Evolutionary conservation across 2,797 vertebrate species (phyloP).

Genomic region (Parotocinclus haroldoi): DNA sequence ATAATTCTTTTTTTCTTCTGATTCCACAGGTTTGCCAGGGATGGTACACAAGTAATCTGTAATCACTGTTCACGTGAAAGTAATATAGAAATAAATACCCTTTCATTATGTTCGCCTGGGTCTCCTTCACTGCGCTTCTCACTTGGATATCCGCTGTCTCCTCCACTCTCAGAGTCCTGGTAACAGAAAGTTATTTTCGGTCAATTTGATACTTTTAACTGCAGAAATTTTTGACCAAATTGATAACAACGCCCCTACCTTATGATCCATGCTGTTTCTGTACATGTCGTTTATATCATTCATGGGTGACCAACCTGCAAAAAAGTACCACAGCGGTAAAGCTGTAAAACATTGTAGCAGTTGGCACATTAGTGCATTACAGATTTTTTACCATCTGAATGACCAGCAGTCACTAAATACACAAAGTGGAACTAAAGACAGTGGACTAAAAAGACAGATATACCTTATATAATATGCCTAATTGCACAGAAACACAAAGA

Average conservation of each 20-base stretch:
- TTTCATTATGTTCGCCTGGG: conserved; percentile 77
- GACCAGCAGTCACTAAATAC: background rate
- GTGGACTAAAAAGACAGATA: background rate
- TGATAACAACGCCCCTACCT: conserved; percentile 65
- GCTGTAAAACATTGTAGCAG: no score
- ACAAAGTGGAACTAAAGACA: background rate
- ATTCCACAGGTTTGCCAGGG: no score
- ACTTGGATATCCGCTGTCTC: conserved; percentile 94
- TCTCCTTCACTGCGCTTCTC: conserved; percentile 90
- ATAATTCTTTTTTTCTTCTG: no score
- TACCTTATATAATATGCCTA: background rate
- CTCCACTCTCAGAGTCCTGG: conserved; percentile 86
- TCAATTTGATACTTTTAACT: no score
- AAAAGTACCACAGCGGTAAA: background rate
- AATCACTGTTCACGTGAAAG: no score
- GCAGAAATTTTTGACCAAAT: background rate
- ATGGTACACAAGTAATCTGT: no score
- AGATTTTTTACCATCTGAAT: no score
- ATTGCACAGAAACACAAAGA: no score
- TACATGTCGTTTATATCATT: conserved; percentile 76
- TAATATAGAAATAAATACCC: no score
- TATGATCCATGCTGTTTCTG: conserved; percentile 71
- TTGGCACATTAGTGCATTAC: no score
- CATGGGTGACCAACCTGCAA: conserved; percentile 78
- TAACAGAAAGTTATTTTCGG: background rate